Percentiles rank a stretch among this genome's conserved stretches.
Evolutionary conservation across 2,113 vertebrate species (phyloP).

Genomic region (Pycnonotus jocosus): DNA sequence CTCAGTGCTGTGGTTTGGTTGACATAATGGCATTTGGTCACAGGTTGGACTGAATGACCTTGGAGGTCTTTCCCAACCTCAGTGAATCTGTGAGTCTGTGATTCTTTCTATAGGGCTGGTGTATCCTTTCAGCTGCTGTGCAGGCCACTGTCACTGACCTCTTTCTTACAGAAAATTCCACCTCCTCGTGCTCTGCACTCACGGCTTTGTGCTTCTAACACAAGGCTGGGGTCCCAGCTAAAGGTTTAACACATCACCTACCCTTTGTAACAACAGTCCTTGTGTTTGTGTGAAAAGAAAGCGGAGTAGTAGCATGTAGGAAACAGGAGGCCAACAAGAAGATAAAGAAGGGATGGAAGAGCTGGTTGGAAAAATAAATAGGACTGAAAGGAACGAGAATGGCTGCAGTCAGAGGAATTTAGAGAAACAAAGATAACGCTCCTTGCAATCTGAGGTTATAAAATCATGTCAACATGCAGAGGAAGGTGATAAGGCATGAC

Average conservation of each 20-base stretch:
- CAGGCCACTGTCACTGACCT: not conserved
- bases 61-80: not conserved
- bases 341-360: not conserved
- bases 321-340: not conserved
- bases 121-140: not conserved
- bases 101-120: not conserved
- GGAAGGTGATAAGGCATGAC: not conserved
- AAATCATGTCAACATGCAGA: not conserved
- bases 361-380: not conserved
- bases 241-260: not conserved
- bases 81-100: not conserved
- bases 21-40: accelerated
- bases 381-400: not conserved
- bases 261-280: not conserved
- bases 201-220: accelerated
- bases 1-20: not conserved
- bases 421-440: not conserved
- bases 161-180: not conserved
- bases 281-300: not conserved
- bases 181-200: not conserved
- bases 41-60: not conserved
- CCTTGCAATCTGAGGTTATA: not conserved
- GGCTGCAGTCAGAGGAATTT: not conserved
- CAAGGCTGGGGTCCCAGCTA: accelerated
- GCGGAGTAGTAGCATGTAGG: not conserved